Evolutionary conservation across 1,140 invertebrate species (phyloP).

Genomic region (Laodelphax striatellus): DNA sequence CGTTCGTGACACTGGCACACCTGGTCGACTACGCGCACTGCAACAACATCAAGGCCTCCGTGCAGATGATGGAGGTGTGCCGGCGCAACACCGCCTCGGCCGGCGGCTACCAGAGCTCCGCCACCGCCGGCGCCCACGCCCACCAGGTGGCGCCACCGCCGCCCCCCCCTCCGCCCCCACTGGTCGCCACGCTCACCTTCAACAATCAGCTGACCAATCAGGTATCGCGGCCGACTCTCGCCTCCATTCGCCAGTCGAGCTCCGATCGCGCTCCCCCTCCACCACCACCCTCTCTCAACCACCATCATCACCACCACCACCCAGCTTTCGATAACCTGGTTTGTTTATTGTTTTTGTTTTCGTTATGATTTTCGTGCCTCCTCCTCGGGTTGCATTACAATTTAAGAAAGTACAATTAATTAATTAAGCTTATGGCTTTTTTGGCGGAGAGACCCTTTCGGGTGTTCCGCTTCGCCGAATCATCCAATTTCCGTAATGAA

Average conservation of each 20-base stretch:
- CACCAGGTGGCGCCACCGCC: conserved; percentile 40
- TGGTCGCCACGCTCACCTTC: conserved; percentile 73
- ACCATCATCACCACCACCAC: conserved; percentile 17
- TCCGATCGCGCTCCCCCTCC: neutral
- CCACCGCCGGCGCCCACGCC: conserved; percentile 34
- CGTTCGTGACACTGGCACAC: conserved; percentile 86
- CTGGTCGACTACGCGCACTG: conserved; percentile 93
- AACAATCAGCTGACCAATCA: conserved; percentile 63
- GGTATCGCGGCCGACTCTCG: conserved; percentile 55
- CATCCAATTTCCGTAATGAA: too few species aligned
- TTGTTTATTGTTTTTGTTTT: conserved; percentile 11
- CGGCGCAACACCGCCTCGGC: conserved; percentile 51
- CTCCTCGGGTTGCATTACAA: too few species aligned
- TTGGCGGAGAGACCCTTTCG: too few species aligned
- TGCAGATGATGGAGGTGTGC: conserved; percentile 93
- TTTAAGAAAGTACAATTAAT: too few species aligned
- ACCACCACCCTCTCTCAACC: neutral
- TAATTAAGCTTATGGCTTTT: too few species aligned
- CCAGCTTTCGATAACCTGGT: conserved; percentile 48
- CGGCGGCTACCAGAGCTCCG: conserved; percentile 24
- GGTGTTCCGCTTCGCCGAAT: too few species aligned
- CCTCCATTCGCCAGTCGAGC: neutral
- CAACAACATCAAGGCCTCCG: conserved; percentile 88
- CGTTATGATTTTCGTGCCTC: too few species aligned
- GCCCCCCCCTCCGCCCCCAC: conserved; percentile 47